Base-by-base conservation (phyloP, 2,888 invertebrate species). In the Boloria selene region DNA sequence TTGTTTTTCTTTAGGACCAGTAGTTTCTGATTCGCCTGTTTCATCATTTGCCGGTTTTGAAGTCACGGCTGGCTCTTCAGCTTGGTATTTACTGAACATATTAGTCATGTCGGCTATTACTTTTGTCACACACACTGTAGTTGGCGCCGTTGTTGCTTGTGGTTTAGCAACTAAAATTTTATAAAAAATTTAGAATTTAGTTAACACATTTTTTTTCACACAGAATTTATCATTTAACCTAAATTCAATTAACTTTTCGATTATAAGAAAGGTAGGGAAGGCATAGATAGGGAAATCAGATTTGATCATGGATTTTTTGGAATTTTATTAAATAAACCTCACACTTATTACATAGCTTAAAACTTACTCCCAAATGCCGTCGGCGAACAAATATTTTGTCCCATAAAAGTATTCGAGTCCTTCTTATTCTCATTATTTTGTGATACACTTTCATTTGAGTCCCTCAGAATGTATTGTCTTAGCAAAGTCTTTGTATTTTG, bases 331-430 rank as follows among this genome's bases (percentile, higher is more conserved):
- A 26, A 26, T 5, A 26, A 26, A 26, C 3, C 31, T 7, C 31
- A 6, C 31, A 7, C 6, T 7, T 31, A 31, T 31, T n/a, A 31
- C 7, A 31, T 31, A 31, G 31, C 7, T 31, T 31, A 31, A 31
- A 31, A 10, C 85, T 79, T 77, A 90, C 89, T 80, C 44, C 75
- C 73, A 72, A 87, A 85, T 1, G 83, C 77, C 26, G 82, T 77
- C 2, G 91, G 91, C 3, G 88, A 84, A 73, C 92, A 91, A 70
- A 92, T 89, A 61, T 82, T 85, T 70, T 89, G 90, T 64, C 89
- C 90, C 87, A 90, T 86, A 58, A 91, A 92, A 0, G 79, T 79
- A 65, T 84, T 89, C 0, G 74, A 73, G 38, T 82, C 81, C 49
- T 75, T 84, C 63, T 77, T 78, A n/a, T 70, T 45, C 74, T 80